Evolutionary conservation across 2,113 vertebrate species (phyloP), one percentile per base, ranked within the genome.

Genomic region (Setophaga coronata): DNA sequence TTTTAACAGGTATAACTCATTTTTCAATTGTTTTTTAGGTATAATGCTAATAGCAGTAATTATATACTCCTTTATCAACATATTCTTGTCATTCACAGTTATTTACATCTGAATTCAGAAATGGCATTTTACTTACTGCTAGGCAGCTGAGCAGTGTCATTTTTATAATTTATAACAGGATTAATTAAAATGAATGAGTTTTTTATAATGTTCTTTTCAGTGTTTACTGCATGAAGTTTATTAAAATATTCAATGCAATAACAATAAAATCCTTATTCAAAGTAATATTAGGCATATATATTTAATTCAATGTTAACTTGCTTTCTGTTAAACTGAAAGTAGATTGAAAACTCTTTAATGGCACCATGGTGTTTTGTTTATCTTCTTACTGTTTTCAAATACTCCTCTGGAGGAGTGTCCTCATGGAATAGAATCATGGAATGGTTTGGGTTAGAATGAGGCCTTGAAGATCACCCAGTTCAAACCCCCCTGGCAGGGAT

Each of bases 171-270:
- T 97, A 97, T 97, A 97, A 92, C 45, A 96, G 74, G 54, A 96
- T 78, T 98, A 98, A 98, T 98, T 98, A 98, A 98, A 98, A 97
- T 96, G 71, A 98, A 97, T 97, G 91, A 95, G 89, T 71, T 97
- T 82, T 31, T 83, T 93, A 45, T 95, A 90, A 90, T 53, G 25
- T 91, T 93, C 83, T 78, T 57, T 97, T 74, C 76, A 78, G 87
- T 96, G 74, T 97, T 96, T 98, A 79, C 78, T 70, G 33, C 24
- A 50, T 89, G 87, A 84, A 97, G 83, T 76, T 97, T 97, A 96
- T 98, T 98, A 96, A 97, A 97, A 95, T 97, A 96, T 96, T 97
- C 51, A 93, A 40, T 95, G 57, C n/a, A 80, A 64, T 82, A 95
- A 94, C 60, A 97, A 83, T 93, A 95, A 95, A 96, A 64, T 94